Base-by-base conservation (phyloP, 2,888 invertebrate species). In the Tinea trinotella region DNA sequence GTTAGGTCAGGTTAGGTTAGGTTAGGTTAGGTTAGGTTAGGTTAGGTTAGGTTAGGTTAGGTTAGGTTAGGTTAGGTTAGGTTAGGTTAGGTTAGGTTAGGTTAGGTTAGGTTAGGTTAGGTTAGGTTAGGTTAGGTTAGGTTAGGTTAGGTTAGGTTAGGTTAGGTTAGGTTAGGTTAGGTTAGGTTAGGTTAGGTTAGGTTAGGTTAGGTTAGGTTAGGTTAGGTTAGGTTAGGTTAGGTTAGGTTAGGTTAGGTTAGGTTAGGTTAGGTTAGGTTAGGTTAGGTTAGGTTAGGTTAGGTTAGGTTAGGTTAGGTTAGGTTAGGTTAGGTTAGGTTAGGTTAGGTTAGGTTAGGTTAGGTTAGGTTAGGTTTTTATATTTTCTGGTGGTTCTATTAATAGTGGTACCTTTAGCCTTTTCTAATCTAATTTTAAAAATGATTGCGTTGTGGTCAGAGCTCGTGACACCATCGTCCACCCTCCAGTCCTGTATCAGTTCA, bases 231-330 rank as follows among this genome's bases (percentile, higher is more conserved):
- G 36, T 53, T 56, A 52, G 55, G 52, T 52, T 36, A 53, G 53
- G 53, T 35, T 48, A 53, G 55, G 52, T 56, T 24, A 24, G 24
- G 24, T 24, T 24, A 24, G 24, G 24, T 24, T 24, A 24, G 24
- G 24, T 24, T 24, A 24, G 24, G 24, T 24, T 24, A 24, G 24
- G 24, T 24, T 24, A 24, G 24, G 24, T 24, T 53, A 55, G 55
- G 55, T 55, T 55, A 55, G 55, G 55, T 55, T 55, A 55, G 55
- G 55, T 55, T 55, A 55, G 55, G 55, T 55, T 55, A 55, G 55
- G 55, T 55, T 55, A 55, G 55, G 55, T 55, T 55, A 55, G 55
- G 55, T 55, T 55, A 55, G 55, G 55, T 55, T 55, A 55, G 55
- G 55, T 55, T 55, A 55, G 55, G 50, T 53, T 53, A 53, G 53